phyloP scores from a whole-genome alignment of 2,797 vertebrate species.

The Dendrocincla tyrannina region DNA sequence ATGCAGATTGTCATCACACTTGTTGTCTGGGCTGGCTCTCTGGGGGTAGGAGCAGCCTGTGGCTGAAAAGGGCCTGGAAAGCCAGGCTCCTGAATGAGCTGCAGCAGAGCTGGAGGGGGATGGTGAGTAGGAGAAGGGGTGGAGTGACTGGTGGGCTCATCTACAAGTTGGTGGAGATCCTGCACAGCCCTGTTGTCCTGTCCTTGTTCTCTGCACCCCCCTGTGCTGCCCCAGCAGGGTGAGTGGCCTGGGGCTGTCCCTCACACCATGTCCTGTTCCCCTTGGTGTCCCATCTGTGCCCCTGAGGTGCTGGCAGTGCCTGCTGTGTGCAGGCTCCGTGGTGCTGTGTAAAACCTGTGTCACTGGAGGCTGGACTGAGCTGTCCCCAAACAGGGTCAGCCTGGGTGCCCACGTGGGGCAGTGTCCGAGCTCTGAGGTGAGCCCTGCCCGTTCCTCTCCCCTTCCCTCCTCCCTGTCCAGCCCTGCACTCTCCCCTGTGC shows the following conservation, averaged over 20 bases:
- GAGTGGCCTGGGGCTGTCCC: background rate
- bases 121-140: background rate
- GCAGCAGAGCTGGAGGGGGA: background rate
- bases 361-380: background rate
- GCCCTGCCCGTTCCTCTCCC: background rate
- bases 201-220: background rate
- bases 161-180: background rate
- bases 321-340: background rate
- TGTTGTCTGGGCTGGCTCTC: background rate
- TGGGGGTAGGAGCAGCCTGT: background rate
- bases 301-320: background rate
- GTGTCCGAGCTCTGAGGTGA: background rate
- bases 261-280: accelerated
- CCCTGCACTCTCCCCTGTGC: background rate
- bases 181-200: background rate
- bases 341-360: background rate
- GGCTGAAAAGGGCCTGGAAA: background rate
- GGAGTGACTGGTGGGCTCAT: background rate
- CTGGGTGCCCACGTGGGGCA: accelerated
- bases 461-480: background rate
- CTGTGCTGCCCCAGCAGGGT: background rate
- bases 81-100: background rate
- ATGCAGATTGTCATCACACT: background rate
- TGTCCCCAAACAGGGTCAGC: background rate
- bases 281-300: background rate